phyloP scores from a whole-genome alignment of 2,113 vertebrate genomes.

The Ammodytes dubius region DNA sequence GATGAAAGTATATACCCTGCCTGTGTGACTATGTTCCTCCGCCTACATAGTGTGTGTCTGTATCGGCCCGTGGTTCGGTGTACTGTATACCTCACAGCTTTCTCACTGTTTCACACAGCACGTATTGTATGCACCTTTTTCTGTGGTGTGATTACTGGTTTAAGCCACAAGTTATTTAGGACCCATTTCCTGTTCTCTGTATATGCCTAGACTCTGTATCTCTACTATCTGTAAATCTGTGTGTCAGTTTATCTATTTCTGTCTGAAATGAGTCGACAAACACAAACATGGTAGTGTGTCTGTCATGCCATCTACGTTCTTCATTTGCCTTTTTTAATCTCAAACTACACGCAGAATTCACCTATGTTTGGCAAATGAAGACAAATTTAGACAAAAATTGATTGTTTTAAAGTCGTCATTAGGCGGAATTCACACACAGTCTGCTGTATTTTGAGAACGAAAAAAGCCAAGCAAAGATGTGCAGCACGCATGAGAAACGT shows the following conservation, averaged over 20 bases:
- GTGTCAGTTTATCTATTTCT: background rate
- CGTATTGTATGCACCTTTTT: slow-evolving; percentile 18
- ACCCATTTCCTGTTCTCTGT: slow-evolving; percentile 1
- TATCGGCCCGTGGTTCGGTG: background rate
- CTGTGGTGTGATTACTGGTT: background rate
- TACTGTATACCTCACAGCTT: slow-evolving; percentile 22
- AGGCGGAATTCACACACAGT: background rate
- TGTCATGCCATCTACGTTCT: background rate
- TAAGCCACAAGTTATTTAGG: background rate
- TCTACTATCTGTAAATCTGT: too few species aligned
- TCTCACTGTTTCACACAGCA: background rate
- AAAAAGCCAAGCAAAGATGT: background rate
- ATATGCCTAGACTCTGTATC: too few species aligned
- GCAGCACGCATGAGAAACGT: slow-evolving; percentile 9
- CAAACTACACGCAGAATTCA: background rate
- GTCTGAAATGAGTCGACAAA: background rate
- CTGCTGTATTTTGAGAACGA: background rate
- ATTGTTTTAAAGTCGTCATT: background rate
- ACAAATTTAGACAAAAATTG: background rate
- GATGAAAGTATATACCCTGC: slow-evolving; percentile 24
- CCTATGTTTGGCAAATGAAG: background rate
- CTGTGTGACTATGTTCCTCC: background rate
- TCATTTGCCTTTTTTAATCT: background rate
- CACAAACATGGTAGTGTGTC: background rate
- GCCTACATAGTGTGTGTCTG: background rate